Percentiles rank a stretch among this genome's conserved stretches.
phyloP scores from a whole-genome alignment of 2,797 vertebrate species.

The Delichon dasypus region DNA sequence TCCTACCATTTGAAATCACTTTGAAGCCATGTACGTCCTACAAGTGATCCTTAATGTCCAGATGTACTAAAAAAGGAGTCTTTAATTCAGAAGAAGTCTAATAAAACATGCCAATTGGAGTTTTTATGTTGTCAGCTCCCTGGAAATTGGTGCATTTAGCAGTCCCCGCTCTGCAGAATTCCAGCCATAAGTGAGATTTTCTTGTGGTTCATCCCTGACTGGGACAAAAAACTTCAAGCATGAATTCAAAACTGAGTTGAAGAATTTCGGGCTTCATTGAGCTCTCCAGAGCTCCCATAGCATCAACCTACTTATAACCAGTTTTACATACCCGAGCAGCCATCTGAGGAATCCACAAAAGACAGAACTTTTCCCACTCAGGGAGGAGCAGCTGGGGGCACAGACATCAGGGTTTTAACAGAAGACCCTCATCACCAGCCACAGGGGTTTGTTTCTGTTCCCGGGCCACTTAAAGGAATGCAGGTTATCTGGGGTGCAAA shows the following conservation, averaged over 20 bases:
- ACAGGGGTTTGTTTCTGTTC: neutral
- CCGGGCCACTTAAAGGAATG: neutral
- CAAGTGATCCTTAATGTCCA: constrained; percentile 25
- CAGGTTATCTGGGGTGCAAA: neutral
- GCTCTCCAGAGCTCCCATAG: neutral
- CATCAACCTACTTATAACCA: neutral
- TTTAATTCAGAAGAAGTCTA: neutral
- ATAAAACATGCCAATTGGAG: neutral
- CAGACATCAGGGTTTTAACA: neutral
- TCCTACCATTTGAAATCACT: constrained; percentile 20
- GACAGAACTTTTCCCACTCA: neutral
- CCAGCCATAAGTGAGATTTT: neutral
- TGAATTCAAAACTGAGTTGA: neutral
- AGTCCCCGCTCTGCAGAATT: accelerated
- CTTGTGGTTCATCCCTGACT: neutral
- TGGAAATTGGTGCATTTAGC: neutral
- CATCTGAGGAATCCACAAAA: neutral
- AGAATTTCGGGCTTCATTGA: accelerated
- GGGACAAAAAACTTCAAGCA: neutral
- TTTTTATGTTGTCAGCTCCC: neutral
- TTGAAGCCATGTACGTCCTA: neutral
- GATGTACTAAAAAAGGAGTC: neutral
- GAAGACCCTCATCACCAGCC: neutral
- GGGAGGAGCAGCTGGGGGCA: neutral
- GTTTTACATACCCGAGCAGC: neutral